Percentiles rank a stretch among this genome's conserved stretches.
Conservation (phyloP, 2,797 vertebrate species). For the Champsocephalus esox region DNA sequence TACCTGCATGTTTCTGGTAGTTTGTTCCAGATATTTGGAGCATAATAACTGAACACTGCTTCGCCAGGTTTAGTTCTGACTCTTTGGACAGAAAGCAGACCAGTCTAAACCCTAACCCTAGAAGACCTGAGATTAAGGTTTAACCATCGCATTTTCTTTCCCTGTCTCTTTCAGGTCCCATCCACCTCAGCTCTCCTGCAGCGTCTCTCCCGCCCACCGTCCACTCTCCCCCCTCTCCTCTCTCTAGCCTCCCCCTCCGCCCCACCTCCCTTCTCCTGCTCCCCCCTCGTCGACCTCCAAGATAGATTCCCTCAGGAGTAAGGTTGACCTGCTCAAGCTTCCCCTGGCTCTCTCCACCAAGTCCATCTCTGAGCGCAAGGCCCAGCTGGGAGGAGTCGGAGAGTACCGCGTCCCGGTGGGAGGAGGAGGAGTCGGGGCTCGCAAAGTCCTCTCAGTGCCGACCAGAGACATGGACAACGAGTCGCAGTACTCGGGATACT, state of each 20-base stretch:
- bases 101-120: too few species aligned
- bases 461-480: slow-evolving; percentile 94
- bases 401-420: slow-evolving; percentile 68
- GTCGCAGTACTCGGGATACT: slow-evolving; percentile 95
- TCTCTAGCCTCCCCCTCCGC: slow-evolving; percentile 27
- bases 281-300: slow-evolving; percentile 86
- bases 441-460: slow-evolving; percentile 74
- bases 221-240: slow-evolving; percentile 56
- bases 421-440: slow-evolving; percentile 77
- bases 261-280: slow-evolving; percentile 62
- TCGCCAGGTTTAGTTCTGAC: too few species aligned
- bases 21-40: too few species aligned
- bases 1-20: too few species aligned
- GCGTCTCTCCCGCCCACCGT: slow-evolving; percentile 55
- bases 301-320: slow-evolving; percentile 99
- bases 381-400: slow-evolving; percentile 88
- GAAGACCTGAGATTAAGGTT: too few species aligned
- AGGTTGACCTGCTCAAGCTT: slow-evolving; percentile 94
- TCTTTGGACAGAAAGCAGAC: too few species aligned
- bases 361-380: slow-evolving; percentile 86
- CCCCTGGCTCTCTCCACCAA: slow-evolving; percentile 90
- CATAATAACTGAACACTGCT: too few species aligned
- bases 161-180: slow-evolving; percentile 56
- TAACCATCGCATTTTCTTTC: not conserved
- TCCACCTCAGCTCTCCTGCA: slow-evolving; percentile 31